Evolutionary conservation across 2,113 vertebrate species (phyloP).

Genomic region (Poecile atricapillus): DNA sequence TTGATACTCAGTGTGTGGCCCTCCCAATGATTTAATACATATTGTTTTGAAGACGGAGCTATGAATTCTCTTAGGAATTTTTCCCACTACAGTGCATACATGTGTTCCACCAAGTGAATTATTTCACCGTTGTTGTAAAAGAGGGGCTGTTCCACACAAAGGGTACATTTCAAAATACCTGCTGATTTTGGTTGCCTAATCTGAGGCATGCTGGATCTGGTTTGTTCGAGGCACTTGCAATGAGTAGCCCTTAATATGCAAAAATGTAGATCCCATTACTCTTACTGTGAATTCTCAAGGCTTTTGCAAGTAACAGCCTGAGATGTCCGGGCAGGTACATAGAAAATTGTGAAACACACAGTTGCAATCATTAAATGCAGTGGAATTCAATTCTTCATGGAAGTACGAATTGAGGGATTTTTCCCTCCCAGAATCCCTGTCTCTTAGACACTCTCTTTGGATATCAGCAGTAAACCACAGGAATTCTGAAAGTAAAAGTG

Average conservation of each 20-base stretch:
- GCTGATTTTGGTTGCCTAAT: background rate
- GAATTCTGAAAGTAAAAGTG: background rate
- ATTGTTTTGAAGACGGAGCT: constrained; percentile 27
- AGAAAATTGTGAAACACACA: background rate
- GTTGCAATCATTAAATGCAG: background rate
- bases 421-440: background rate
- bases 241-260: background rate
- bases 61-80: constrained; percentile 16
- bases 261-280: background rate
- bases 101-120: background rate
- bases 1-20: constrained; percentile 38
- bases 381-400: background rate
- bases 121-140: background rate
- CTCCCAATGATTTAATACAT: constrained; percentile 31
- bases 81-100: background rate
- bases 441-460: background rate
- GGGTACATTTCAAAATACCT: constrained; percentile 8
- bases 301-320: background rate
- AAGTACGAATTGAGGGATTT: background rate
- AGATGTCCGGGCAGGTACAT: background rate
- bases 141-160: background rate
- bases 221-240: background rate
- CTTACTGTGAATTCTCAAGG: background rate
- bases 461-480: background rate
- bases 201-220: background rate